A percentile compares a stretch with the other conserved stretches of the same genome.
Evolutionary conservation across 2,113 vertebrate genomes (phyloP).

Genomic region (Amphilophus citrinellus): DNA sequence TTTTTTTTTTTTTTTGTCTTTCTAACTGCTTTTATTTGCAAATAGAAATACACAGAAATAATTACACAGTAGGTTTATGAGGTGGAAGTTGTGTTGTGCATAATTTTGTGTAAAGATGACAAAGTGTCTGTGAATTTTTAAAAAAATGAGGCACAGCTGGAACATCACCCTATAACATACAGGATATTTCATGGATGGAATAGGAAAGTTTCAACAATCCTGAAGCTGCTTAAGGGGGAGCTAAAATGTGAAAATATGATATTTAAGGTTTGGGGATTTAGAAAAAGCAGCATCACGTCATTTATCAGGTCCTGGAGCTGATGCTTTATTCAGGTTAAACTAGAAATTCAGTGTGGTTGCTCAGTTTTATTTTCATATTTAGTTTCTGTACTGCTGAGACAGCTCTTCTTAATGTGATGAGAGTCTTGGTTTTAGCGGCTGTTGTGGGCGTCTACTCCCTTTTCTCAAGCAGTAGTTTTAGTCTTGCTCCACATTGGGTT

Average conservation of each 20-base stretch:
- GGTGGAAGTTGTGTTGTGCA: not conserved
- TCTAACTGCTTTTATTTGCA: not conserved
- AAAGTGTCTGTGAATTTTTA: not conserved
- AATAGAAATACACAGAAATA: not conserved
- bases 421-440: conserved; percentile 67
- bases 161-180: not conserved
- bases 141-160: not conserved
- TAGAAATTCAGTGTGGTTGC: conserved; percentile 57
- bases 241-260: not conserved
- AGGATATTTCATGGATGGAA: not conserved
- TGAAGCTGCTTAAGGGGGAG: not conserved
- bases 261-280: conserved; percentile 11
- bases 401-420: conserved; percentile 46
- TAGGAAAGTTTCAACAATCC: conserved; percentile 10
- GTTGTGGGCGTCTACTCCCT: conserved; percentile 63
- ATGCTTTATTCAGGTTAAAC: conserved; percentile 53
- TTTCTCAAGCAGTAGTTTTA: conserved; percentile 36
- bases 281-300: conserved; percentile 10
- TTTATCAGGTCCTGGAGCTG: conserved; percentile 26
- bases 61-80: not conserved
- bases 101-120: not conserved
- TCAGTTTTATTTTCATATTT: conserved; percentile 18
- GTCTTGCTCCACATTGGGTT: not conserved
- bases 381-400: conserved; percentile 52
- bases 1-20: not conserved